Conservation (phyloP, 2,113 vertebrate species). For the Chaetodon trifascialis region DNA sequence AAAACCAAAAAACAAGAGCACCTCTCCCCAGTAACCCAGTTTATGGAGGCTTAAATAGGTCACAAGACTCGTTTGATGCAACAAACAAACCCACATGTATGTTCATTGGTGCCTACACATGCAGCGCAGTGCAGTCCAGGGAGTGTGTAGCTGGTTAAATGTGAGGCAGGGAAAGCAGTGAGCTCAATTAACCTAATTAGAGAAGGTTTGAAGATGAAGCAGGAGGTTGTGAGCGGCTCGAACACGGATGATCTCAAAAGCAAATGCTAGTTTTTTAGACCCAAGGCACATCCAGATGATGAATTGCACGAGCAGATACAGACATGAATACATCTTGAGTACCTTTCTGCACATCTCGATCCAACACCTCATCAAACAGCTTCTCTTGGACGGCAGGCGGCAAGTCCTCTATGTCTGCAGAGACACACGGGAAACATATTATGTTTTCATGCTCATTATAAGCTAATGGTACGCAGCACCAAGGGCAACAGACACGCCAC, state of each 20-base stretch:
- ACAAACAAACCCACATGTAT: not conserved
- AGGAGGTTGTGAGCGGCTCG: not conserved
- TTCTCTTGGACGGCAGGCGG: slow-evolving; percentile 97
- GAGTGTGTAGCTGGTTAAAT: slow-evolving; percentile 16
- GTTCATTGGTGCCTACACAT: slow-evolving; percentile 2
- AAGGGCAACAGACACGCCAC: slow-evolving; percentile 20
- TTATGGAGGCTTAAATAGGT: slow-evolving; percentile 48
- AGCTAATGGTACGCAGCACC: not conserved
- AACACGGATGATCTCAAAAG: not conserved
- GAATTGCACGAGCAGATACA: not conserved
- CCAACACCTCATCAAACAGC: slow-evolving; percentile 96
- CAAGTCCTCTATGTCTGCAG: slow-evolving; percentile 96
- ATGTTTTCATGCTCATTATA: slow-evolving; percentile 24
- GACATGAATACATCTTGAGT: slow-evolving; percentile 25
- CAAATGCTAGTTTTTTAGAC: slow-evolving; percentile 2
- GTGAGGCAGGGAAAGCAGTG: slow-evolving; percentile 22
- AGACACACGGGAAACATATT: slow-evolving; percentile 33
- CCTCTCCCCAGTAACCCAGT: slow-evolving; percentile 25
- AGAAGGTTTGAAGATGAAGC: slow-evolving; percentile 4
- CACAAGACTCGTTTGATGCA: slow-evolving; percentile 41
- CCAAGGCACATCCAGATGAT: not conserved
- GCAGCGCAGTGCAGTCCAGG: not conserved
- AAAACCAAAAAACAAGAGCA: not conserved
- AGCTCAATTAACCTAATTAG: slow-evolving; percentile 55
- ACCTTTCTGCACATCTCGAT: slow-evolving; percentile 99